A percentile compares a stretch with the other conserved stretches of the same genome.
These are phyloP conservation scores for Tor tambroides DNA, from an alignment of 2,113 vertebrate genomes.

Conservation along the genomic window DNA sequence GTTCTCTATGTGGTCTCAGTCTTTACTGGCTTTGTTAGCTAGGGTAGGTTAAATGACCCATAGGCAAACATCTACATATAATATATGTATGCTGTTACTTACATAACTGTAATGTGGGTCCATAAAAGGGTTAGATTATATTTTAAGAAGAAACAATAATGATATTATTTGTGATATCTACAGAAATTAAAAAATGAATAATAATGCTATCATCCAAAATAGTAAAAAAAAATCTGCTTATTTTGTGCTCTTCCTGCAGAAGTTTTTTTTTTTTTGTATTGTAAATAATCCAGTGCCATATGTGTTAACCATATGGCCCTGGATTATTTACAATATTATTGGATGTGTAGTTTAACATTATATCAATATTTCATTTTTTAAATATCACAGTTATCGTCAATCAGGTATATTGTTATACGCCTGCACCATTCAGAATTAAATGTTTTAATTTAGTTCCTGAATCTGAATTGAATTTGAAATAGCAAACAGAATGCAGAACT, in stretches of 20 bases:
- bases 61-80: background rate
- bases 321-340: background rate
- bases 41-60: conserved; percentile 26
- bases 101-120: background rate
- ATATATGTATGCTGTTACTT: background rate
- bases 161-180: background rate
- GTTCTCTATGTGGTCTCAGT: conserved; percentile 17
- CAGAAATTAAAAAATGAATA: background rate
- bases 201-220: background rate
- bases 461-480: background rate
- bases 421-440: background rate
- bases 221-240: too few relatives aligned
- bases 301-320: background rate
- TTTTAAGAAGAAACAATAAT: background rate
- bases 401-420: too few relatives aligned
- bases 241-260: too few relatives aligned
- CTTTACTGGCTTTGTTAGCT: conserved; percentile 31
- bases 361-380: background rate
- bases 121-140: background rate
- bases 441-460: background rate
- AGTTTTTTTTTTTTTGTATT: too few relatives aligned
- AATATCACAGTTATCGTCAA: too few relatives aligned
- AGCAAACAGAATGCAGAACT: background rate
- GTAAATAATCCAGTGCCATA: too few relatives aligned
- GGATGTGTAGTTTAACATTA: background rate